Base-by-base conservation (phyloP, 2,888 invertebrate species). In the Mylabris sibirica region DNA sequence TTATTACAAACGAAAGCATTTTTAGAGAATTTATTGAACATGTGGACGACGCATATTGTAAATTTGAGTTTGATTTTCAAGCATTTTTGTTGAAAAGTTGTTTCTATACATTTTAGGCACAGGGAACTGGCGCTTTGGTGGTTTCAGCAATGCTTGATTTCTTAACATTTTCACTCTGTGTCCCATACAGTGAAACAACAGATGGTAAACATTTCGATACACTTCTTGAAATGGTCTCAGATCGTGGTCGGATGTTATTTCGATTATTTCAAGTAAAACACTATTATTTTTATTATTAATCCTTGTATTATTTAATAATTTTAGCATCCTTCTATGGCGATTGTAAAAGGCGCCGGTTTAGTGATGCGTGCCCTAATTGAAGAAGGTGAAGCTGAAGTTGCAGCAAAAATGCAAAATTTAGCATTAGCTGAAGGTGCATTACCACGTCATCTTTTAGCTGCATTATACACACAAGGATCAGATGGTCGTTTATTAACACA, bases 171-270 rank as follows among this genome's bases (percentile, higher is more conserved):
- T 94, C 98, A 3, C 88, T 99, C 57, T 99, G 99, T 86, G 97
- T 98, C 72, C 99, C 99, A 4, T 99, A 99, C 86, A 97, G 97
- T 81, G 99, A 99, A 86, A 99, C 99, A 4, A 99, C 99, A 0
- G 97, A 98, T 81, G 97, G 97, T 63, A 95, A 95, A 81, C 96
- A 96, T 83, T 98, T 98, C 85, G 99, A 99, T 84, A 91, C 91
- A 76, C 87, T 99, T 64, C 86, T 99, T 26, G 96, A 97, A 85
- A 92, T 99, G 91, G 98, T 99, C 1, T 97, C 99, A 4, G 91
- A 92, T 64, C 90, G 95, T 75, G 99, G 99, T 6, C 90, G 98
- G 67, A 92, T 93, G 69, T 87, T 99, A 22, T 99, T 98, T 84
- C 93, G 94, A 82, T 87, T 99, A 57, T 98, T 98, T 85, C 94